phyloP scores from a whole-genome alignment of 2,888 invertebrate species.

The Eueremaeus valkanovi region DNA sequence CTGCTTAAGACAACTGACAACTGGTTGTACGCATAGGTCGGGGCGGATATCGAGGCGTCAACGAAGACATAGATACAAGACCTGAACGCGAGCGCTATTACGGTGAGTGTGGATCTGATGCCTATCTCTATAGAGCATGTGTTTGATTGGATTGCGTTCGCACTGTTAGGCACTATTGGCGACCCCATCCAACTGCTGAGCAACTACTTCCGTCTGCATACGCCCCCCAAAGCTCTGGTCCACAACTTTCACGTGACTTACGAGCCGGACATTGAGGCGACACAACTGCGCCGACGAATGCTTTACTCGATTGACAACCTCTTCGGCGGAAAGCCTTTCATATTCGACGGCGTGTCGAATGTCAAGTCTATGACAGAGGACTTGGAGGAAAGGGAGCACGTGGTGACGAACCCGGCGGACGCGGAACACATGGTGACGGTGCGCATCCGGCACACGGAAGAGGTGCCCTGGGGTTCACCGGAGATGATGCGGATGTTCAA shows the following conservation, averaged over 20 bases:
- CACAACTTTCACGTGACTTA: conserved; percentile 53
- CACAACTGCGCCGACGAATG: not conserved
- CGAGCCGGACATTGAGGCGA: conserved; percentile 35
- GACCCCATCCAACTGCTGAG: not conserved
- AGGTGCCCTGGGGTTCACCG: not conserved
- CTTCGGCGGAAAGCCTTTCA: conserved; percentile 9
- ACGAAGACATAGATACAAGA: not conserved
- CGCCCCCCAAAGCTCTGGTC: conserved; percentile 48
- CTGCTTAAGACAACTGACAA: no score
- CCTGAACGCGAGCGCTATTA: not conserved
- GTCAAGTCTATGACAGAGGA: conserved; percentile 40
- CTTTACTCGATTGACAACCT: conserved; percentile 44
- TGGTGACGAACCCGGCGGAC: not conserved
- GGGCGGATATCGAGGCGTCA: not conserved
- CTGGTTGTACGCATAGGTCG: no score
- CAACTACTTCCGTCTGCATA: conserved; percentile 51
- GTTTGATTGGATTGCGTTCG: not conserved
- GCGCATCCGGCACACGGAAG: not conserved
- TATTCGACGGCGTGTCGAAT: conserved; percentile 48
- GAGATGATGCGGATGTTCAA: conserved; percentile 49
- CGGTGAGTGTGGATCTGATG: not conserved
- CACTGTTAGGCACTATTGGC: not conserved
- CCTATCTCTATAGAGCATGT: not conserved
- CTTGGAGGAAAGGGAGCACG: conserved; percentile 16
- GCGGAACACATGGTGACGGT: not conserved